Base-by-base conservation (phyloP, 2,113 vertebrate genomes). In the Mobula hypostoma region DNA sequence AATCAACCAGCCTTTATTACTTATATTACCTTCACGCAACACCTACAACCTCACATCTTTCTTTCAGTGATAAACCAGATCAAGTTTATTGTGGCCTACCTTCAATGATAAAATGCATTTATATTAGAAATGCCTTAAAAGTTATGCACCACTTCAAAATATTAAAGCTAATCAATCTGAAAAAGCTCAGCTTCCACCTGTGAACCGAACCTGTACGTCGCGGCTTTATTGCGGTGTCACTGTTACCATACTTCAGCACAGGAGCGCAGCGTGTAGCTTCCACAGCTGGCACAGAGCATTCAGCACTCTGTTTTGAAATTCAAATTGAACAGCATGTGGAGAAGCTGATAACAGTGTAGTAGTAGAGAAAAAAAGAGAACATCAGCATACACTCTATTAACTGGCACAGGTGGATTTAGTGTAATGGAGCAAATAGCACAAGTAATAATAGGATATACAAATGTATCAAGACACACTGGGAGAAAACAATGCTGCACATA, bases 291-390 rank as follows among this genome's bases (percentile, higher is more conserved):
- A 96, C 94, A 96, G 96, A 97, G 95, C 95, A 96, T 96, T 96
- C 95, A 95, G 95, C 95, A 96, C 72, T 95, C 94, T 95, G 94
- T 96, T 97, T 97, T 96, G 96, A 98, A 98, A 98, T 98, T 97
- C 97, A 98, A 97, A 98, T 96, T 95, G 95, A 96, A 95, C 95
- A 95, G 96, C 95, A 97, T 98, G 97, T 95, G 96, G 96, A 97
- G 97, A 96, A 94, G 95, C 97, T 97, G 97, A 98, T 97, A 98
- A 98, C 96, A 96, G 95, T 96, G 95, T 95, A 96, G 95, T 95
- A 4, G 48, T 48, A 48, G 48, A 48, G 48, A 48, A 4, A 48
- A 2, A 95, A 97, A 96, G 95, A 96, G 56, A 96, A 24, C 21
- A 74, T 96, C 95, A 96, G 97, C 95, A 96, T 74, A 95, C 95